These are phyloP conservation scores for Rhingia campestris DNA, from an alignment of 2,888 invertebrate species.

Conservation along the genomic window DNA sequence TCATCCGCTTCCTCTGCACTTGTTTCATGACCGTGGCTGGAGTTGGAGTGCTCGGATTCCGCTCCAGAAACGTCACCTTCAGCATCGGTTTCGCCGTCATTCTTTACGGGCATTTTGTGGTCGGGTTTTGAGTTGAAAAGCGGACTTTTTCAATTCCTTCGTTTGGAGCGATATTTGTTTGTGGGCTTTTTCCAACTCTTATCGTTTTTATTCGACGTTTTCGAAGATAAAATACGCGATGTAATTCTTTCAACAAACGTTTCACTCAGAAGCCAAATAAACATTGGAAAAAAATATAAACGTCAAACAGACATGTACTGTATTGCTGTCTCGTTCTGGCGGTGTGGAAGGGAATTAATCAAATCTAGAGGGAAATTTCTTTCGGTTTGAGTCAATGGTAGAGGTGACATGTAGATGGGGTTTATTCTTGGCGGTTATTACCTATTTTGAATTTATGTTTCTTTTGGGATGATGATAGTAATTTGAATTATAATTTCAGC, in stretches of 20 bases:
- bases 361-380: not conserved
- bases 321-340: not conserved
- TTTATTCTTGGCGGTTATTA: too few relatives aligned
- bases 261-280: constrained; percentile 45
- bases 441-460: too few relatives aligned
- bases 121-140: not conserved
- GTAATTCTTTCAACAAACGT: constrained; percentile 6
- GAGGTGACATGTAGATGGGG: not conserved
- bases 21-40: constrained; percentile 88
- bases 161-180: not conserved
- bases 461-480: not conserved
- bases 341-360: not conserved
- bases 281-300: constrained; percentile 30
- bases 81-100: constrained; percentile 85
- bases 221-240: not conserved
- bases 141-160: not conserved
- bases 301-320: not conserved
- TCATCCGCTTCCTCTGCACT: constrained; percentile 89
- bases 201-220: not conserved
- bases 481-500: not conserved
- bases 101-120: constrained; percentile 86
- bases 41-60: constrained; percentile 88
- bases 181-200: not conserved
- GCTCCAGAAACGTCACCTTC: constrained; percentile 87
- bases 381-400: not conserved